Evolutionary conservation across 2,888 invertebrate species (phyloP), one percentile per base, ranked within the genome.

Genomic region (Branchipolynoe longqiensis): DNA sequence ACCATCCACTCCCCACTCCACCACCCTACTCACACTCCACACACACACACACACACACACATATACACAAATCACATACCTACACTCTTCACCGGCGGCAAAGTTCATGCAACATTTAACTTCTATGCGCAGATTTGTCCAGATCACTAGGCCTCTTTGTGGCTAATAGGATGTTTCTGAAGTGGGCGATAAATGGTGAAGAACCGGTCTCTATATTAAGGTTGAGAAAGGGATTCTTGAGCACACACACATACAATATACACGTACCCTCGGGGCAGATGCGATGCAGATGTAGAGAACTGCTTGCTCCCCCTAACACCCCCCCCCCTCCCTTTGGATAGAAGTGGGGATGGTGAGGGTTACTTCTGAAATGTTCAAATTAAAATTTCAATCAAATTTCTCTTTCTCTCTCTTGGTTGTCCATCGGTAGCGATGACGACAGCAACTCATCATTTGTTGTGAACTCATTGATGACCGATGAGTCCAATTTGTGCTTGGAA

Each of bases 51-150:
- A n/a, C n/a, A n/a, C n/a, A n/a, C n/a, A n/a, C n/a, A n/a, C n/a
- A n/a, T n/a, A n/a, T n/a, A n/a, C n/a, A n/a, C n/a, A n/a, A n/a
- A n/a, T n/a, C n/a, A n/a, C n/a, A n/a, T n/a, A n/a, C n/a, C n/a
- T 69, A 25, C 36, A 14, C 36, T 69, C 36, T 18, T 2, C 58
- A 18, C 58, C 38, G 38, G 69, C 33, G 69, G 69, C 69, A 38
- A 18, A n/a, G 33, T 69, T 69, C 69, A 69, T 69, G 69, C 69
- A 69, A 69, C 69, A 69, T 69, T 69, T 69, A 69, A 69, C 36
- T 69, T 38, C 69, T 69, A 69, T 22, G 38, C 69, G 36, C 12
- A 38, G 36, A 69, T 69, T 69, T 69, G n/a, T 69, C 69, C 69
- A 69, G 69, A 38, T 69, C 69, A 38, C 69, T 38, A 36, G 69